phyloP scores from a whole-genome alignment of 1,140 invertebrate species.

The Drosophila teissieri region DNA sequence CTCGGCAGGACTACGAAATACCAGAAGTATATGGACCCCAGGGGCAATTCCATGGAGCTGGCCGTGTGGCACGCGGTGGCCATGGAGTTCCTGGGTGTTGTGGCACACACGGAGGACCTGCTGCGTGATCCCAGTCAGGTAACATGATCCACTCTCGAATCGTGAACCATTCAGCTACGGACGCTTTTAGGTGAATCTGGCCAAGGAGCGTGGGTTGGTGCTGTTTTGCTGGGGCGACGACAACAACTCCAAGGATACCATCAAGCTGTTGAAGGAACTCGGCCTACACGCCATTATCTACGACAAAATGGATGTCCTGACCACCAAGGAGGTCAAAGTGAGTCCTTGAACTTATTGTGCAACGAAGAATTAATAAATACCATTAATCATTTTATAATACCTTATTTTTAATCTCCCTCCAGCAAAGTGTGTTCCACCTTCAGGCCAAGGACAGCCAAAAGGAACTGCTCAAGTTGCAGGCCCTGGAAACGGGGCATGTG shows the following conservation, averaged over 20 bases:
- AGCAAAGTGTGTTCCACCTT: constrained; percentile 91
- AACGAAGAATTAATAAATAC: background rate
- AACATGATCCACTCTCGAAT: constrained; percentile 49
- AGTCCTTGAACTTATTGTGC: constrained; percentile 10
- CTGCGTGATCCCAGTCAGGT: constrained; percentile 91
- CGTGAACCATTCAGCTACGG: constrained; percentile 44
- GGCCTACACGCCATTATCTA: constrained; percentile 97
- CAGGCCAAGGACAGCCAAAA: constrained; percentile 91
- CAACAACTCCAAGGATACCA: constrained; percentile 95
- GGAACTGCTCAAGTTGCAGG: constrained; percentile 84
- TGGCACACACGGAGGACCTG: constrained; percentile 96
- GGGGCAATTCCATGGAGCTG: constrained; percentile 92
- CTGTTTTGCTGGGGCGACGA: constrained; percentile 99
- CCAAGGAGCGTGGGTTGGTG: constrained; percentile 91
- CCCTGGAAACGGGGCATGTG: constrained; percentile 75
- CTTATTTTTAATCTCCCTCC: constrained; percentile 9
- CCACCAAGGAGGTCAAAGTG: constrained; percentile 92
- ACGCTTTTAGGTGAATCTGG: constrained; percentile 88
- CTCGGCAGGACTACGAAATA: constrained; percentile 93
- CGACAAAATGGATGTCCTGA: constrained; percentile 94
- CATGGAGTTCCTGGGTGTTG: constrained; percentile 93
- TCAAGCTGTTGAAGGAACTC: constrained; percentile 92
- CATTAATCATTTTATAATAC: background rate
- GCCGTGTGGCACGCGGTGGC: constrained; percentile 93
- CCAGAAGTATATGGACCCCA: constrained; percentile 92